Base-by-base conservation (phyloP, 2,113 vertebrate genomes). In the Corvus hawaiiensis region DNA sequence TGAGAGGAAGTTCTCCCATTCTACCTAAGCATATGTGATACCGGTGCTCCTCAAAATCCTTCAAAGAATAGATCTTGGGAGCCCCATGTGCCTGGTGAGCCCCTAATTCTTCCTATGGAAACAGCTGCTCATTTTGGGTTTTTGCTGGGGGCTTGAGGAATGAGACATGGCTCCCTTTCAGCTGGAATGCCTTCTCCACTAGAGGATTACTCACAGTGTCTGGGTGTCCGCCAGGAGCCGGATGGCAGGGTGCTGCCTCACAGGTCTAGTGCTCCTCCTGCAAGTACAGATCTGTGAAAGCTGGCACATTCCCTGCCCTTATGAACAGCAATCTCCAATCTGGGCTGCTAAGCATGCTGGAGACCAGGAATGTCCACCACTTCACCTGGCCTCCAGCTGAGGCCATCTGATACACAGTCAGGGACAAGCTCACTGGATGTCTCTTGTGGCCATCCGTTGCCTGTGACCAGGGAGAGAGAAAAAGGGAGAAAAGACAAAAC, bases 261-360 rank as follows among this genome's bases (percentile, higher is more conserved):
- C 78, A 90, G 86, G 71, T 66, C 87, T 89, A 44, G 55, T 1
- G 7, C 79, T 94, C 67, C 68, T 85, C 32, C 37, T 91, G 82
- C 95, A 97, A 96, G 96, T 93, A 92, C 13, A 28, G 95, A 96
- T 97, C 90, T 97, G 97, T 6, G 51, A 74, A 52, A 85, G 30
- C 78, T 97, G 97, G 96, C 96, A 54, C 6, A 6, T 43, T 93
- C 27, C 33, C 55, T 49, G 74, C 44, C 4, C 20, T 22, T 67
- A 48, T 7, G 2, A 96, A 90, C 9, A 32, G 79, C 44, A 46
- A 11, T 79, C 73, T 86, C 28, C 56, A 75, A 44, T 41, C 13
- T 87, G 54, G 55, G 55, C 48, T 93, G 81, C 56, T 48, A 56
- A 55, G 32, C 63, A 39, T 59, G 93, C 83, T 96, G 85, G 33